These are phyloP conservation scores for Branchellion lobata DNA, from an alignment of 2,888 invertebrate species.

Conservation along the genomic window DNA sequence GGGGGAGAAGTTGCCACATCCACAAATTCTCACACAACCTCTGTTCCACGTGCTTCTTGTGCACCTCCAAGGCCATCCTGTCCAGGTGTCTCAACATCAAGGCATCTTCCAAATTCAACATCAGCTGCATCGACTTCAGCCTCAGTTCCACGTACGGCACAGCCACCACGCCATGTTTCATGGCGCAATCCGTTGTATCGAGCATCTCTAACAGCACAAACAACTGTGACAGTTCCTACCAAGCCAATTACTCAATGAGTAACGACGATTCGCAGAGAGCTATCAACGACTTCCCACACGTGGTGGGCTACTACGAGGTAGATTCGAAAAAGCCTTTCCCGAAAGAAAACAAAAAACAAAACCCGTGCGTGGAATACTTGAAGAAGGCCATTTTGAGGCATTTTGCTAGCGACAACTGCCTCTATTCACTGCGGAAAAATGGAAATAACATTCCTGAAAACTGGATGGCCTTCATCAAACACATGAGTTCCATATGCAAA, in stretches of 20 bases:
- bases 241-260: neutral
- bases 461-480: slow-evolving; percentile 52
- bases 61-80: slow-evolving; percentile 49
- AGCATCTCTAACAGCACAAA: neutral
- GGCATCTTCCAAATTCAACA: slow-evolving; percentile 30
- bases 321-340: slow-evolving; percentile 52
- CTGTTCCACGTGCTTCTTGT: slow-evolving; percentile 51
- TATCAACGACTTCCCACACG: slow-evolving; percentile 47
- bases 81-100: slow-evolving; percentile 49
- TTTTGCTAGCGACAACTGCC: slow-evolving; percentile 40
- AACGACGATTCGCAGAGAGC: neutral
- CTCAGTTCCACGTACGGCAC: slow-evolving; percentile 39
- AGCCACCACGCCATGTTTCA: slow-evolving; percentile 45
- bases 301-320: slow-evolving; percentile 51
- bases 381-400: slow-evolving; percentile 51
- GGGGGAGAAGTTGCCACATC: slow-evolving; percentile 49
- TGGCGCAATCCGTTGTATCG: slow-evolving; percentile 40
- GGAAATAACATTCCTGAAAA: slow-evolving; percentile 48
- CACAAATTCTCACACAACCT: slow-evolving; percentile 47
- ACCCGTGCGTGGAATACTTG: slow-evolving; percentile 52
- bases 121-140: slow-evolving; percentile 40
- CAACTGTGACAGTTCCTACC: neutral
- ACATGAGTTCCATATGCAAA: slow-evolving; percentile 49
- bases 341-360: slow-evolving; percentile 52
- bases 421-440: slow-evolving; percentile 45